phyloP scores from a whole-genome alignment of 2,888 invertebrate species.

The Melanchra persicariae region DNA sequence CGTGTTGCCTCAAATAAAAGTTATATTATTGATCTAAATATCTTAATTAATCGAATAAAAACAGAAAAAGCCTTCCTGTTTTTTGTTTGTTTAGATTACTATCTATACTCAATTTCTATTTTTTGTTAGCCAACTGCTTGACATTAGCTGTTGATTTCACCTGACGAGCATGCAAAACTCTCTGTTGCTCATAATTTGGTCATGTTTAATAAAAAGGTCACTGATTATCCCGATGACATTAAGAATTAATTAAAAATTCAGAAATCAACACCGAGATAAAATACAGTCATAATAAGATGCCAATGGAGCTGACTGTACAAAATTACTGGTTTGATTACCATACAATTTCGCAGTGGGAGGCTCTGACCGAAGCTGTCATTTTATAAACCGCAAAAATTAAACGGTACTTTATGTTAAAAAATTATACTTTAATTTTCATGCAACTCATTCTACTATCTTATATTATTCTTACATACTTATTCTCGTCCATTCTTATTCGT shows the following conservation, averaged over 20 bases:
- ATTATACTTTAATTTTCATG: not conserved
- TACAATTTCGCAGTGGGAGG: slow-evolving; percentile 6
- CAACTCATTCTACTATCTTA: not conserved
- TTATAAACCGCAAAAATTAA: not conserved
- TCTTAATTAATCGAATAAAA: too few relatives aligned
- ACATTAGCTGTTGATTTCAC: not conserved
- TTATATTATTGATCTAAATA: too few relatives aligned
- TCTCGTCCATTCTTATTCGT: too few relatives aligned
- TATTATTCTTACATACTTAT: too few relatives aligned
- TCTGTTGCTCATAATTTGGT: not conserved
- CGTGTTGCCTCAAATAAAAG: too few relatives aligned
- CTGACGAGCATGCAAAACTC: not conserved
- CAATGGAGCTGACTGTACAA: slow-evolving; percentile 8
- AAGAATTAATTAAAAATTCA: slow-evolving; percentile 10
- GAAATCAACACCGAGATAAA: not conserved
- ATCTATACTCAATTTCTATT: not conserved
- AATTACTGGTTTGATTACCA: slow-evolving; percentile 20
- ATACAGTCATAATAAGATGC: not conserved
- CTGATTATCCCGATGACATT: slow-evolving; percentile 1
- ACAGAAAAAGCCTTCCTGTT: not conserved
- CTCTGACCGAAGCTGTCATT: slow-evolving; percentile 7
- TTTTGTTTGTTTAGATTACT: not conserved
- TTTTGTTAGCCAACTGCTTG: not conserved
- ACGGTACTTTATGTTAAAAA: not conserved
- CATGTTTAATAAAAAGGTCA: slow-evolving; percentile 11